phyloP scores from a whole-genome alignment of 2,888 invertebrate species.

The Bugula neritina region DNA sequence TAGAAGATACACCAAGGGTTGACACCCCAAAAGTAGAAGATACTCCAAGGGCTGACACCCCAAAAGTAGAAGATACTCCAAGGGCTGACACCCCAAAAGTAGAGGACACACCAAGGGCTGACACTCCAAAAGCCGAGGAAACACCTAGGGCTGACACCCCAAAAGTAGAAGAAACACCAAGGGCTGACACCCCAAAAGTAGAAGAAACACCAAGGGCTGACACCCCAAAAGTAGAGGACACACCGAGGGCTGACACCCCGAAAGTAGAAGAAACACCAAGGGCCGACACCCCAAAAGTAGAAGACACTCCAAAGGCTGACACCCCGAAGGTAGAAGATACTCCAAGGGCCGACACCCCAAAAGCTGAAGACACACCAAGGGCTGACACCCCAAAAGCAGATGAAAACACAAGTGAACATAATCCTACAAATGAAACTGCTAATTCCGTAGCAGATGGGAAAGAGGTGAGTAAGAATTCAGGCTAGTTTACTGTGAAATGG shows the following conservation, averaged over 20 bases:
- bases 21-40: background rate
- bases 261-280: background rate
- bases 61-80: background rate
- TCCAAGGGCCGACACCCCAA: background rate
- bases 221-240: background rate
- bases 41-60: background rate
- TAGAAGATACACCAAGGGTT: background rate
- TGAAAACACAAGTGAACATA: no score
- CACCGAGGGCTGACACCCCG: background rate
- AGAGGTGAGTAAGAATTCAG: no score
- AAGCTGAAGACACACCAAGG: background rate
- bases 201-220: background rate
- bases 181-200: background rate
- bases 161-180: background rate
- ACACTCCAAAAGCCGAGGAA: background rate
- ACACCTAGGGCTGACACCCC: background rate
- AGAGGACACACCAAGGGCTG: background rate
- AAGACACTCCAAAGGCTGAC: background rate
- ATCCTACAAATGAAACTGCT: background rate
- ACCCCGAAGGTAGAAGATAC: background rate
- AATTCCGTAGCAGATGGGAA: background rate
- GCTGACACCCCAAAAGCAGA: background rate
- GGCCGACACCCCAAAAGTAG: background rate
- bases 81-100: background rate
- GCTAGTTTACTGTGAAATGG: no score